Percentiles rank a stretch among this genome's conserved stretches.
phyloP scores from a whole-genome alignment of 2,113 vertebrate species.

The Myotis yumanensis region DNA sequence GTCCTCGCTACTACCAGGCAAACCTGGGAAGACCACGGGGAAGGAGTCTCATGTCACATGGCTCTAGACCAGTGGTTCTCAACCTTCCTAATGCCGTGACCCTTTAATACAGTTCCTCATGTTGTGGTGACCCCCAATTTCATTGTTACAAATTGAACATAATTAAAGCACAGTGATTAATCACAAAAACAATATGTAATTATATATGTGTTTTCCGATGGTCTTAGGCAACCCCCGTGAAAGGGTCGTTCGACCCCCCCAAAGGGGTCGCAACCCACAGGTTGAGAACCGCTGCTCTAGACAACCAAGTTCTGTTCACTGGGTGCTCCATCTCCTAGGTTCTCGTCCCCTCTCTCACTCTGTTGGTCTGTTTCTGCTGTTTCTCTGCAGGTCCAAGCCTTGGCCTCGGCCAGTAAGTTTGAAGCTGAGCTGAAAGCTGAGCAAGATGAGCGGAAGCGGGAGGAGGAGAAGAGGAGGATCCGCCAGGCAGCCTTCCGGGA shows the following conservation, averaged over 20 bases:
- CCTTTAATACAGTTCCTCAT: no score
- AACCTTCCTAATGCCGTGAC: no score
- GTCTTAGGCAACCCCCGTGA: no score
- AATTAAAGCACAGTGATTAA: no score
- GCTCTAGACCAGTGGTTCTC: no score
- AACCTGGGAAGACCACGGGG: background rate
- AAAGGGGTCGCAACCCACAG: no score
- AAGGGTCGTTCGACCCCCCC: no score
- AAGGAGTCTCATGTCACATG: background rate
- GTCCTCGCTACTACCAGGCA: accelerated
- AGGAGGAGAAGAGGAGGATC: slow-evolving; percentile 90
- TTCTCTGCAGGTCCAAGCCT: slow-evolving; percentile 88
- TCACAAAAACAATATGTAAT: no score
- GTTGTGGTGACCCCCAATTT: no score
- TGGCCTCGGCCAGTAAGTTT: slow-evolving; percentile 92
- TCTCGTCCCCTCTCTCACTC: background rate
- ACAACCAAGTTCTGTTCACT: background rate
- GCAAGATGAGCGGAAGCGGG: slow-evolving; percentile 90
- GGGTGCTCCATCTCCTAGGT: background rate
- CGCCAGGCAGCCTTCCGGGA: slow-evolving; percentile 94
- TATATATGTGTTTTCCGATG: no score
- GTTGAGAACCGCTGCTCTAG: no score
- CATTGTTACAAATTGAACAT: no score
- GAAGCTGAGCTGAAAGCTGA: slow-evolving; percentile 95
- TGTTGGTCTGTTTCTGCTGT: background rate